Base-by-base conservation (phyloP, 1,140 invertebrate species). In the Asbolus verrucosus region DNA sequence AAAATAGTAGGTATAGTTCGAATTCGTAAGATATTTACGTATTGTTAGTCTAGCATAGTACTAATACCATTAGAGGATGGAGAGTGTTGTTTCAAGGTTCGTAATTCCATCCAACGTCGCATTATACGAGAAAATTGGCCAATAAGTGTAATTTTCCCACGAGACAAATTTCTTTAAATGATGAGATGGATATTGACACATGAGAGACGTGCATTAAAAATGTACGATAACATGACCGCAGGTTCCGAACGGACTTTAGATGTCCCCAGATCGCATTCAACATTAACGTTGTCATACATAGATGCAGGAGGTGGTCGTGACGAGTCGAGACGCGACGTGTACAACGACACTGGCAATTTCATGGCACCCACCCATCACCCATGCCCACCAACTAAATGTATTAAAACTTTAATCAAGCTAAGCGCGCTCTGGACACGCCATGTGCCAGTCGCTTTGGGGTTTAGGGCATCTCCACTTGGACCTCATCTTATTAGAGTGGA, bases 331-430 rank as follows among this genome's bases (percentile, higher is more conserved):
- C 46, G 46, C 46, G 46, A 54, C 46, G 46, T 54, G 46, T 54
- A 54, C 46, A 21, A 27, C 46, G 46, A 54, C 46, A 54, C 19
- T 54, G 27, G 46, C 46, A 54, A 21, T 54, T 54, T 65, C 39
- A 65, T 39, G 39, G 63, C 63, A 65, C 63, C 63, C 63, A 65
- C 63, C 63, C 43, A 46, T 65, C 63, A 46, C 63, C 63, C 39
- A 54, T 54, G 24, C 38, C 39, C 39, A 65, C 63, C 31, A 33
- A 54, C 66, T 67, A 67, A 67, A 67, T 67, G 38, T 67, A 67
- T 67, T 67, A 67, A 60, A 67, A 67, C 66, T 67, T 67, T 67
- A 67, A 67, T 67, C 66, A 67, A 67, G 66, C 66, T 67, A 67
- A 67, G 66, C 46, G 66, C 41, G 54, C 50, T 59, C 46, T 59